Conservation (phyloP, 1,140 invertebrate genomes). For the Diorhabda carinulata region DNA sequence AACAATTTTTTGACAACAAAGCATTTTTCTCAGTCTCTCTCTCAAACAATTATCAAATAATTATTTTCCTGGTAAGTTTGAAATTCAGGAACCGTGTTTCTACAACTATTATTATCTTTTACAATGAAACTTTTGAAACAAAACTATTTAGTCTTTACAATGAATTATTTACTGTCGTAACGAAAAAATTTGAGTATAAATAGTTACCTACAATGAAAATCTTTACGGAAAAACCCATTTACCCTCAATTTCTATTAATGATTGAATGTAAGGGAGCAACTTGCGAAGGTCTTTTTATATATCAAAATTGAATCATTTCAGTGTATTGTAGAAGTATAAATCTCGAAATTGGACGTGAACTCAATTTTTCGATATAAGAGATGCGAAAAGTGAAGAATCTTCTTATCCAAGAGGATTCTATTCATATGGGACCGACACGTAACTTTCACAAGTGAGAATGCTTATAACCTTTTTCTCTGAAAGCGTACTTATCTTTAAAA, state of each 20-base stretch:
- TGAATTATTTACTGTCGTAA: no score
- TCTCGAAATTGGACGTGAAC: slow-evolving; percentile 38
- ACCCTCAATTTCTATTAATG: neutral
- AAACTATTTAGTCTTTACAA: no score
- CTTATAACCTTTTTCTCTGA: slow-evolving; percentile 15
- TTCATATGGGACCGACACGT: slow-evolving; percentile 23
- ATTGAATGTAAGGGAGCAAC: slow-evolving; percentile 4
- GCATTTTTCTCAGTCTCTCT: no score
- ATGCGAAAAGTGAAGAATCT: slow-evolving; percentile 31
- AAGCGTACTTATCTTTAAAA: neutral
- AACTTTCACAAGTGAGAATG: slow-evolving; percentile 17
- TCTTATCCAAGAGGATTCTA: slow-evolving; percentile 26
- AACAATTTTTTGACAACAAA: no score
- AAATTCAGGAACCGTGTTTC: no score
- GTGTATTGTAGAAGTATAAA: slow-evolving; percentile 31
- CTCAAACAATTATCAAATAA: no score
- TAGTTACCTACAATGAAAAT: no score
- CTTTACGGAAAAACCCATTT: neutral
- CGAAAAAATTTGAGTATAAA: no score
- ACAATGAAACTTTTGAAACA: no score
- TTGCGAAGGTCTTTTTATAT: slow-evolving; percentile 12
- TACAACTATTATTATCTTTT: no score
- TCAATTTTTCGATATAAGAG: slow-evolving; percentile 35
- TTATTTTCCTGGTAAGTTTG: no score
- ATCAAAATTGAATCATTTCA: slow-evolving; percentile 23